phyloP scores from a whole-genome alignment of 2,113 vertebrate genomes.

The Melierax canorus region DNA sequence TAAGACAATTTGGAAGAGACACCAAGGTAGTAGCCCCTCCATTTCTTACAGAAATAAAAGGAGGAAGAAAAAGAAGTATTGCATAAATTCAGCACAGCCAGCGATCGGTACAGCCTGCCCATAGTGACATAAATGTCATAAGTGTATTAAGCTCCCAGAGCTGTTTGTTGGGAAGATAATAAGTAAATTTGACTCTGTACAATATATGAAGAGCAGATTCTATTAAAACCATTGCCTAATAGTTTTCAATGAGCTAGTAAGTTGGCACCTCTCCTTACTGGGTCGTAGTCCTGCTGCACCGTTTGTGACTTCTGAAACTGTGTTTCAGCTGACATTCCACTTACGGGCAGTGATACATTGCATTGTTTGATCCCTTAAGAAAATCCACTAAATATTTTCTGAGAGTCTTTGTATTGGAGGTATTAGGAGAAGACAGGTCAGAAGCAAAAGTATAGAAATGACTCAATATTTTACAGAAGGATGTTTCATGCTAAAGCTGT shows the following conservation, averaged over 20 bases:
- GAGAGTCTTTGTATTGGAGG: not conserved
- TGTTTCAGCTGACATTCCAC: not conserved
- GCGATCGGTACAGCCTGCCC: not conserved
- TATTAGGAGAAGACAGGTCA: not conserved
- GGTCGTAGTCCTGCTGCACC: not conserved
- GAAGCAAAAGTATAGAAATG: not conserved
- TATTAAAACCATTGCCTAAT: not conserved
- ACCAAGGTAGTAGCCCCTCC: not conserved
- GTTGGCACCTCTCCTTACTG: not conserved
- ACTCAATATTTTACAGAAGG: not conserved
- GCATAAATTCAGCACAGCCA: not conserved
- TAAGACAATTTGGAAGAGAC: not conserved
- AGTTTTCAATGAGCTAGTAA: not conserved
- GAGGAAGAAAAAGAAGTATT: not conserved
- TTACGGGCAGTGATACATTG: not conserved
- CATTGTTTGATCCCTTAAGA: not conserved
- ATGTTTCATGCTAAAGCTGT: not conserved
- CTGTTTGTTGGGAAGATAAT: not conserved
- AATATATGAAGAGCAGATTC: not conserved
- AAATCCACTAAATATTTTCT: not conserved
- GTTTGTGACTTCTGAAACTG: not conserved
- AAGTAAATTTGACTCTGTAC: not conserved
- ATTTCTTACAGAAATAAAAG: not conserved
- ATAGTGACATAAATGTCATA: not conserved
- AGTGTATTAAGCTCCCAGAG: not conserved